Evolutionary conservation across 2,113 vertebrate genomes (phyloP).

Genomic region (Cairina moschata): DNA sequence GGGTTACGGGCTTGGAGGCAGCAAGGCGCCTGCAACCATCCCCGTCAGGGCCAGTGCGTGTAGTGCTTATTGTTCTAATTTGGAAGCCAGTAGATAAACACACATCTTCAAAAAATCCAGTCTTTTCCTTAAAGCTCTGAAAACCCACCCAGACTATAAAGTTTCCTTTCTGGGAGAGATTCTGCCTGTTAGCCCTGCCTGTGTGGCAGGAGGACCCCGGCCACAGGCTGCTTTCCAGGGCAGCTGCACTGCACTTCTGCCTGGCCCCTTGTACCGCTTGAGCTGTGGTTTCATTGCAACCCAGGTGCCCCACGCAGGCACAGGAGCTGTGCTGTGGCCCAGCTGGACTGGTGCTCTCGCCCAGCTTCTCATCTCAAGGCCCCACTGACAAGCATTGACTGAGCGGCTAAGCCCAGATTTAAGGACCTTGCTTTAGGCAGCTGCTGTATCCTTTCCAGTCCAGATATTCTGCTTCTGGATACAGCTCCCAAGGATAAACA

Average conservation of each 20-base stretch:
- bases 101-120: not conserved
- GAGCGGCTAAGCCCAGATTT: not conserved
- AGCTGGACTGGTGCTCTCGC: not conserved
- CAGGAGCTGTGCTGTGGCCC: not conserved
- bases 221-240: not conserved
- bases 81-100: not conserved
- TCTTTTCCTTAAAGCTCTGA: not conserved
- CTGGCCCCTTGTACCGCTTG: not conserved
- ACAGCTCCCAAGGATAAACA: slow-evolving; percentile 41
- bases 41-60: fast-evolving
- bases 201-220: not conserved
- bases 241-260: not conserved
- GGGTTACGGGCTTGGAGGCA: not conserved
- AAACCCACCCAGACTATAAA: not conserved
- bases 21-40: not conserved
- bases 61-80: not conserved
- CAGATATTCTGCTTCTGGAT: slow-evolving; percentile 30
- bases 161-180: not conserved
- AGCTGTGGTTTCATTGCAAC: not conserved
- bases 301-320: not conserved
- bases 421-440: slow-evolving; percentile 10
- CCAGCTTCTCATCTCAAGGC: not conserved
- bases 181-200: not conserved
- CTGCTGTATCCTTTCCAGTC: not conserved
- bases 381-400: not conserved